phyloP scores from a whole-genome alignment of 2,888 invertebrate species.

The Aspidapion aeneum region DNA sequence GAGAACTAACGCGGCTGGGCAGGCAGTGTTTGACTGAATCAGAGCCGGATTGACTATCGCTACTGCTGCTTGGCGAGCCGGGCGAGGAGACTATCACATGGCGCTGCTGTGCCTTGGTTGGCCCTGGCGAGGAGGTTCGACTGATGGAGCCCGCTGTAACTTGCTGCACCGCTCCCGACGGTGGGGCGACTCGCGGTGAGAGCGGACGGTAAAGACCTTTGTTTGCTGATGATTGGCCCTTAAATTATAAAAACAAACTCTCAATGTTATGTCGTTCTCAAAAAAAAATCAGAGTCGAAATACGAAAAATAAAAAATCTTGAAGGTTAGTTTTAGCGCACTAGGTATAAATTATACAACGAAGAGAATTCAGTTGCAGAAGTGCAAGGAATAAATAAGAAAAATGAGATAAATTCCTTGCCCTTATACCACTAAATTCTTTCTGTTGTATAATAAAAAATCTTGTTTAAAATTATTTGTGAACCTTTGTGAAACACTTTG shows the following conservation, averaged over 20 bases:
- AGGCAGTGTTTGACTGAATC: conserved; percentile 66
- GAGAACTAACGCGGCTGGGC: conserved; percentile 47
- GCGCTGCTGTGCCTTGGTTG: conserved; percentile 41
- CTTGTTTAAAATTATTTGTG: too few species aligned
- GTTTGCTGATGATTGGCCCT: conserved; percentile 71
- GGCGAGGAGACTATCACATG: conserved; percentile 69
- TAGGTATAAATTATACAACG: too few species aligned
- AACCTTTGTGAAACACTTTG: too few species aligned
- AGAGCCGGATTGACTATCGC: conserved; percentile 77
- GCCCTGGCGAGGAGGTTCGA: conserved; percentile 27
- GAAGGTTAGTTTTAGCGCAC: too few species aligned
- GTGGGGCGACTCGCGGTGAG: conserved; percentile 63
- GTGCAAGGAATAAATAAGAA: too few species aligned
- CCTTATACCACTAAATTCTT: too few species aligned
- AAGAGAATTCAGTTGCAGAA: too few species aligned
- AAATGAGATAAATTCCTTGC: too few species aligned
- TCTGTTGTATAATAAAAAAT: too few species aligned
- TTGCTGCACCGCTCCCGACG: conserved; percentile 40
- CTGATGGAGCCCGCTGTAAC: conserved; percentile 5
- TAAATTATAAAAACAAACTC: conserved; percentile 16
- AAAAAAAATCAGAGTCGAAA: too few species aligned
- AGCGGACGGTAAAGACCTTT: conserved; percentile 69
- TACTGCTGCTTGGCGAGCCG: conserved; percentile 80
- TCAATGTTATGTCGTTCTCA: too few species aligned
- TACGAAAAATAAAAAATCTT: too few species aligned